Evolutionary conservation across 2,797 vertebrate species (phyloP).

Genomic region (Chrosomus eos): DNA sequence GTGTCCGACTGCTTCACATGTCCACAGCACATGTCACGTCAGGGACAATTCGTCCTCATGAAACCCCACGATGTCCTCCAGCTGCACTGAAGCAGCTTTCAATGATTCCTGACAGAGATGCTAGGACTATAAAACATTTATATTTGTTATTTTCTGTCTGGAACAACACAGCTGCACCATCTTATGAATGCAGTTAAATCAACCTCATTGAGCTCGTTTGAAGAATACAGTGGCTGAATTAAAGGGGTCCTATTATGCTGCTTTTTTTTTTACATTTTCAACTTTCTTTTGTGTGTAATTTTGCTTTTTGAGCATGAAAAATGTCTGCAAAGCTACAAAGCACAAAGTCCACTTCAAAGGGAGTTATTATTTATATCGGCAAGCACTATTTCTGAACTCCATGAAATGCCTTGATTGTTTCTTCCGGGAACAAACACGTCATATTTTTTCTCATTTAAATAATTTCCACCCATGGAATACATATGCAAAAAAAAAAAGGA

Average conservation of each 20-base stretch:
- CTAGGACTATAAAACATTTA: constrained; percentile 71
- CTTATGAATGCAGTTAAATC: constrained; percentile 36
- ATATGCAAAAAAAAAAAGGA: neutral
- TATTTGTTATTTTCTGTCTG: constrained; percentile 69
- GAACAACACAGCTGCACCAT: constrained; percentile 37
- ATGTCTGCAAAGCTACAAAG: neutral
- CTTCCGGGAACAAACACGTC: neutral
- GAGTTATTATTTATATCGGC: neutral
- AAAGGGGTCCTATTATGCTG: neutral
- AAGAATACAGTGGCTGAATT: neutral
- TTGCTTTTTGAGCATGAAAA: neutral
- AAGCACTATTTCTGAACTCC: neutral
- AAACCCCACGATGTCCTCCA: constrained; percentile 53
- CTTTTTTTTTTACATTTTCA: neutral
- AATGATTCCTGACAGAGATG: constrained; percentile 72
- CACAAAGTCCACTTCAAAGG: neutral
- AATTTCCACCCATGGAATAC: neutral
- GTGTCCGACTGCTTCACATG: neutral
- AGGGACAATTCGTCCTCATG: constrained; percentile 16
- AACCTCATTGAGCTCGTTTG: neutral
- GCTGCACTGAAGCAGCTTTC: constrained; percentile 62
- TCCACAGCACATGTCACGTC: neutral
- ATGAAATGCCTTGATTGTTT: neutral
- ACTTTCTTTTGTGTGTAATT: neutral
- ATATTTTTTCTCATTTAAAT: neutral